These are phyloP conservation scores for Drosophila monieri DNA, from an alignment of 2,888 invertebrate genomes.

Conservation along the genomic window DNA sequence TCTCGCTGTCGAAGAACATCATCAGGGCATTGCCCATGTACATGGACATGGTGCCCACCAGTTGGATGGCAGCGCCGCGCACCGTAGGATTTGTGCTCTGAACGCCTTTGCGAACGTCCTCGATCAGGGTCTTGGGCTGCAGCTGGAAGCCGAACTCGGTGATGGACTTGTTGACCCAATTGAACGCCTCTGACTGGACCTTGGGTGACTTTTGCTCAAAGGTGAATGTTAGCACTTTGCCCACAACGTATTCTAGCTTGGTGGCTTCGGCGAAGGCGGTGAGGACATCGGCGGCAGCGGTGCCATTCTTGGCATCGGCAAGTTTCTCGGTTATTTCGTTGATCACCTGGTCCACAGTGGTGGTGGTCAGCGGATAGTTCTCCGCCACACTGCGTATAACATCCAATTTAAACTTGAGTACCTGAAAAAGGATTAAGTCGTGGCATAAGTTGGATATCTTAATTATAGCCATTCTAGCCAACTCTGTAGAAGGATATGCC, in stretches of 20 bases:
- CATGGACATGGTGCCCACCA: slow-evolving; percentile 89
- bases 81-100: slow-evolving; percentile 94
- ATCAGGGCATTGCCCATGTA: slow-evolving; percentile 91
- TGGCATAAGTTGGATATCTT: too few species aligned
- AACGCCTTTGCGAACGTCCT: slow-evolving; percentile 92
- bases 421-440: slow-evolving; percentile 85
- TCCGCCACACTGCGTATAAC: slow-evolving; percentile 91
- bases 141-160: slow-evolving; percentile 94
- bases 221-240: slow-evolving; percentile 89
- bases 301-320: slow-evolving; percentile 92
- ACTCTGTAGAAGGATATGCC: too few species aligned
- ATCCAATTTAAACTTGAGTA: slow-evolving; percentile 92
- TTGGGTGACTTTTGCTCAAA: slow-evolving; percentile 96
- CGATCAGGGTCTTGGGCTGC: slow-evolving; percentile 90
- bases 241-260: slow-evolving; percentile 89
- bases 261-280: slow-evolving; percentile 91
- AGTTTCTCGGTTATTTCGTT: slow-evolving; percentile 93
- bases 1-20: slow-evolving; percentile 93
- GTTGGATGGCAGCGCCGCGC: slow-evolving; percentile 88
- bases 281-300: slow-evolving; percentile 87
- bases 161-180: slow-evolving; percentile 91
- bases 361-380: slow-evolving; percentile 89
- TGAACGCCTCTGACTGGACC: slow-evolving; percentile 93
- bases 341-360: slow-evolving; percentile 90
- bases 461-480: too few species aligned